Evolutionary conservation across 2,113 vertebrate species (phyloP), one percentile per base, ranked within the genome.

Genomic region (Murina feae): DNA sequence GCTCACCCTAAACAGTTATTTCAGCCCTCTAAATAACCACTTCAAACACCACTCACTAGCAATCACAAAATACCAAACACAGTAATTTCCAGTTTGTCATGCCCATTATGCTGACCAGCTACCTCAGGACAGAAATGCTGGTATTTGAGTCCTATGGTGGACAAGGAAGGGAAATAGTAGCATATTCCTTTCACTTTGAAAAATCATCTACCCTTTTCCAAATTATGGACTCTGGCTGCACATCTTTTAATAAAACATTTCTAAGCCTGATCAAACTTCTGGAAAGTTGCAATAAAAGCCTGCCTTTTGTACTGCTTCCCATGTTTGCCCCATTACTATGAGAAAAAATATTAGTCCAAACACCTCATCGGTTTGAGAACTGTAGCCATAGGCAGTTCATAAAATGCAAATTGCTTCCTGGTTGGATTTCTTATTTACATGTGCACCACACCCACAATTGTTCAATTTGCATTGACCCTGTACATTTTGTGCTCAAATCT

Each of bases 391-490:
- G 97, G 96, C 95, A 97, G 55, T 91, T 97, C 96, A 93, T 88
- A 88, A 93, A 97, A 94, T 93, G 96, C 90, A 98, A 98, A 96
- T 76, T 94, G 92, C 89, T 85, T 85, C 89, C 86, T 80, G 42
- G 85, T 66, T 93, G 72, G 78, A 68, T 25, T 97, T 81, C 68
- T 89, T 72, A 97, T 98, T 97, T 97, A 83, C 96, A 96, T 97
- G 9, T 21, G 1, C 1, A 51, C 97, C 97, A 98, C 96, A 76
- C 91, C 94, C 89, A 97, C 74, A 93, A 49, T 49, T 71, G 76
- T 96, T 96, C 89, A 95, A 97, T 98, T 97, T 97, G 92, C 71
- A 97, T 95, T 86, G 72, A 2, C 68, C 96, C 97, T 97, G 42
- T 83, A 97, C 71, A 37, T 18, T 96, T 93, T 72, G 37, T 14